phyloP scores from a whole-genome alignment of 2,113 vertebrate genomes.

The Chaetura pelagica region DNA sequence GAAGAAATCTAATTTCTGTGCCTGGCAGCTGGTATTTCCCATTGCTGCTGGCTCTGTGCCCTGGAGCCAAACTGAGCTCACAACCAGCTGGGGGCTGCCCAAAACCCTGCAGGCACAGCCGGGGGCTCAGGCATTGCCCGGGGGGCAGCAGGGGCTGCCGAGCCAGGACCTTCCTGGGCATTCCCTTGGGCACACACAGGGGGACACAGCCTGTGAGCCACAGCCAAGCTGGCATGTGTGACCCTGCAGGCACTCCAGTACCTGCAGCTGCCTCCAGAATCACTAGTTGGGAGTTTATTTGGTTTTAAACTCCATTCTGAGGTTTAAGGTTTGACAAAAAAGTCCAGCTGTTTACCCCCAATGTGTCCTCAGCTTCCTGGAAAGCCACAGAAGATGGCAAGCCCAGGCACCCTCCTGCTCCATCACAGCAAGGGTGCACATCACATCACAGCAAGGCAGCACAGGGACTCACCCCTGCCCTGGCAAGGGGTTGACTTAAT shows the following conservation, averaged over 20 bases:
- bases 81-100: neutral
- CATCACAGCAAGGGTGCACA: neutral
- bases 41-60: neutral
- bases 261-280: neutral
- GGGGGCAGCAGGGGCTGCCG: neutral
- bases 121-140: rapidly evolving
- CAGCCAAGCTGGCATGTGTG: neutral
- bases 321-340: neutral
- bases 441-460: neutral
- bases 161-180: neutral
- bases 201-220: neutral
- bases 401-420: neutral
- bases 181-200: neutral
- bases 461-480: rapidly evolving
- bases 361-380: neutral
- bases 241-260: neutral
- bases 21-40: slow-evolving; percentile 9
- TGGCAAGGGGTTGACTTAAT: neutral
- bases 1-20: slow-evolving; percentile 14
- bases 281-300: neutral
- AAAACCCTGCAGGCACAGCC: neutral
- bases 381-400: rapidly evolving
- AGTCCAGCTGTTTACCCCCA: neutral
- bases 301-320: neutral
- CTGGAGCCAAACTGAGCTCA: neutral